A percentile compares a stretch with the other conserved stretches of the same genome.
These are phyloP conservation scores for Ariopsis seemanni DNA, from an alignment of 2,113 vertebrate species.

Conservation along the genomic window DNA sequence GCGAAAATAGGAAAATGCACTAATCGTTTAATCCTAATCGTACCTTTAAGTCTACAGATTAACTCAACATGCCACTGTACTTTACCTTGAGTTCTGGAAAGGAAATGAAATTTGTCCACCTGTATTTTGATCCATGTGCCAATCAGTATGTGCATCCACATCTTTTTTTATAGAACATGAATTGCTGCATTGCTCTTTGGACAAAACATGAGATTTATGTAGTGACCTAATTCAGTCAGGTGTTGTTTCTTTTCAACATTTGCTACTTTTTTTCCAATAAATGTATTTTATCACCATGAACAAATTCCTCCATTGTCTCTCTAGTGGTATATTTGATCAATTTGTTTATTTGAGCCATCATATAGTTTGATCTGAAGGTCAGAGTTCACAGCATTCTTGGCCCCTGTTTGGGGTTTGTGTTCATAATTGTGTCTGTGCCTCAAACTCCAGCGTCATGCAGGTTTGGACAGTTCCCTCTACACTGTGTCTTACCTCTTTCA, in stretches of 20 bases:
- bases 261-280: slow-evolving; percentile 59
- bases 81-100: slow-evolving; percentile 4
- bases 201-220: slow-evolving; percentile 42
- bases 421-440: neutral
- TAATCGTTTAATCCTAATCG: neutral
- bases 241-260: slow-evolving; percentile 48
- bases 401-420: slow-evolving; percentile 3
- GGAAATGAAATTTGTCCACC: slow-evolving; percentile 25
- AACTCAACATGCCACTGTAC: neutral
- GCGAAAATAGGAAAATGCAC: neutral
- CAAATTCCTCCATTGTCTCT: neutral
- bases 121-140: slow-evolving; percentile 27
- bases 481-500: slow-evolving; percentile 37
- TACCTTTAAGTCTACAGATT: slow-evolving; percentile 5
- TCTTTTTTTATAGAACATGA: slow-evolving; percentile 26
- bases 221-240: slow-evolving; percentile 43
- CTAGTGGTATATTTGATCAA: slow-evolving; percentile 1
- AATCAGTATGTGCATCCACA: slow-evolving; percentile 27
- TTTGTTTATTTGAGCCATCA: slow-evolving; percentile 11
- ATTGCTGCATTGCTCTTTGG: slow-evolving; percentile 17
- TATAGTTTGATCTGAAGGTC: slow-evolving; percentile 21
- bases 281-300: slow-evolving; percentile 61
- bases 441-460: neutral
- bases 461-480: slow-evolving; percentile 28
- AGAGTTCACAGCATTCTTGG: slow-evolving; percentile 20